phyloP scores from a whole-genome alignment of 2,113 vertebrate species.

The Hiodon alosoides region DNA sequence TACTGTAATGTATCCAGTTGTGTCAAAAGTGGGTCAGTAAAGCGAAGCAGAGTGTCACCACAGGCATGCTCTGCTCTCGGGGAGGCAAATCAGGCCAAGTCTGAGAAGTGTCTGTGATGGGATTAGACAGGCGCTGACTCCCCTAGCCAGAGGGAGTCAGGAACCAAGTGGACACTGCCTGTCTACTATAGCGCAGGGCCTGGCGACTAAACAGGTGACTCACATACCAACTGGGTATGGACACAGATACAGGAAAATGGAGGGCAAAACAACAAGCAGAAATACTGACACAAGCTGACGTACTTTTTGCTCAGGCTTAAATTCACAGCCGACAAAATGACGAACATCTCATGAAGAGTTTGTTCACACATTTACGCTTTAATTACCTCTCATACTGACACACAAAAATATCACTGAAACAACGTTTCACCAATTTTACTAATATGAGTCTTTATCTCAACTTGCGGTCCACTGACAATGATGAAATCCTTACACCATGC shows the following conservation, averaged over 20 bases:
- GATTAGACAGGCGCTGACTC: slow-evolving; percentile 42
- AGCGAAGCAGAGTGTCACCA: slow-evolving; percentile 57
- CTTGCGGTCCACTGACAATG: too few relatives aligned
- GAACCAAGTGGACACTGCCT: neutral
- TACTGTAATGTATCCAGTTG: slow-evolving; percentile 49
- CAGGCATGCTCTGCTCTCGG: slow-evolving; percentile 45
- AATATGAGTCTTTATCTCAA: too few relatives aligned
- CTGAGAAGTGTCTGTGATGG: slow-evolving; percentile 44
- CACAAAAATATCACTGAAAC: too few relatives aligned
- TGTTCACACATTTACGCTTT: too few relatives aligned
- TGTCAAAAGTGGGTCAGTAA: slow-evolving; percentile 61
- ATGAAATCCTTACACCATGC: too few relatives aligned
- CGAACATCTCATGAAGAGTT: too few relatives aligned
- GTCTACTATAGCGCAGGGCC: neutral
- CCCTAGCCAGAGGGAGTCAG: neutral
- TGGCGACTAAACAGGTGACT: slow-evolving; percentile 8
- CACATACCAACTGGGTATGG: neutral
- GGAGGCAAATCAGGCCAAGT: slow-evolving; percentile 38
- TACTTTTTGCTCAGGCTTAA: too few relatives aligned
- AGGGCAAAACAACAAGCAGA: neutral
- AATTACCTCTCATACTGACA: too few relatives aligned
- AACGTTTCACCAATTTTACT: too few relatives aligned
- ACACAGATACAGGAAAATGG: neutral
- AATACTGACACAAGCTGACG: too few relatives aligned
- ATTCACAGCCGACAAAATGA: too few relatives aligned